Conservation (phyloP, 2,888 invertebrate genomes). For the Hyles lineata region DNA sequence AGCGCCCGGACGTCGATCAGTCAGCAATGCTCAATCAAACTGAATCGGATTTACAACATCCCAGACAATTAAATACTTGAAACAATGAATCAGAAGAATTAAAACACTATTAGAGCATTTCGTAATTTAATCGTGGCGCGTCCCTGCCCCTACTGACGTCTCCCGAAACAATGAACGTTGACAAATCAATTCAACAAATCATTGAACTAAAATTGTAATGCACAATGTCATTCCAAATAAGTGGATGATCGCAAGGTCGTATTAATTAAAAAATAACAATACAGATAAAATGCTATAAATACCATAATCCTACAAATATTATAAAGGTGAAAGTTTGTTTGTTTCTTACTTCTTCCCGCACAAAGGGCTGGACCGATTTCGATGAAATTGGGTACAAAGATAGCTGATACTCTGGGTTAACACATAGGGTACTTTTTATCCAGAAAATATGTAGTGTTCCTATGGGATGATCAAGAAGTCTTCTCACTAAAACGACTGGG, state of each 20-base stretch:
- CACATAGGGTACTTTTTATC: too few relatives aligned
- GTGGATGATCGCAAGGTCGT: not conserved
- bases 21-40: slow-evolving; percentile 40
- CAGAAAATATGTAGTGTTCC: too few relatives aligned
- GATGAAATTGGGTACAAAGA: too few relatives aligned
- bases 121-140: slow-evolving; percentile 57
- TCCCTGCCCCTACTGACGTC: slow-evolving; percentile 43
- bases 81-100: slow-evolving; percentile 55
- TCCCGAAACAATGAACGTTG: slow-evolving; percentile 43
- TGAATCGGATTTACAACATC: slow-evolving; percentile 43
- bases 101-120: slow-evolving; percentile 45
- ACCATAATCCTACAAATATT: too few relatives aligned
- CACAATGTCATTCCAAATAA: slow-evolving; percentile 15
- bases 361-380: too few relatives aligned
- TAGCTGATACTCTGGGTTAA: too few relatives aligned
- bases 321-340: too few relatives aligned
- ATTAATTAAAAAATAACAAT: slow-evolving; percentile 13
- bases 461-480: too few relatives aligned
- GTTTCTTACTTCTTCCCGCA: too few relatives aligned
- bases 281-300: not conserved
- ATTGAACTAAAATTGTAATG: too few relatives aligned
- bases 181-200: slow-evolving; percentile 31
- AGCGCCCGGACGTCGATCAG: not conserved
- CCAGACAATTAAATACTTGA: slow-evolving; percentile 57
- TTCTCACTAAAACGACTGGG: too few relatives aligned